Conservation (phyloP, 2,113 vertebrate species). For the Drymodes brunneopygia region DNA sequence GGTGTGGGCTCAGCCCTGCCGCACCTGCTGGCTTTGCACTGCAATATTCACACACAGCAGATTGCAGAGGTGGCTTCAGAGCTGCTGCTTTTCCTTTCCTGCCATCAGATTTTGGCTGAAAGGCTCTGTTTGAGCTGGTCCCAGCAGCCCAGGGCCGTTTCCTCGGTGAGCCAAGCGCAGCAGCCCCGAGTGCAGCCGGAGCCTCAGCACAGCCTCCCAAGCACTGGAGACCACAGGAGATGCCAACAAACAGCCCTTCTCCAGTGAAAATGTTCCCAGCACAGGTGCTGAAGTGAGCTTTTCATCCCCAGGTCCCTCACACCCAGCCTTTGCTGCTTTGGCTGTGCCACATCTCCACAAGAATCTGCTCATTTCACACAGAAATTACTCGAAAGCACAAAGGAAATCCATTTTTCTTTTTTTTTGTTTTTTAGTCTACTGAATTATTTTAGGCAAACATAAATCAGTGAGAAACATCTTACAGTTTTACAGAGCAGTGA, state of each 20-base stretch:
- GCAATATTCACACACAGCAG: neutral
- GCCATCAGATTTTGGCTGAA: neutral
- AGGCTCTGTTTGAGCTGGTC: neutral
- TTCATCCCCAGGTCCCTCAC: neutral
- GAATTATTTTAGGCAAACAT: neutral
- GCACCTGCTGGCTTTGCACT: rapidly evolving
- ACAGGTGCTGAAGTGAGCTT: rapidly evolving
- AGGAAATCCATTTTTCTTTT: rapidly evolving
- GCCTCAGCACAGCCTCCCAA: neutral
- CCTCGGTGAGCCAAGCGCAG: neutral
- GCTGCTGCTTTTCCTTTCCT: neutral
- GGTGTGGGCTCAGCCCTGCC: neutral
- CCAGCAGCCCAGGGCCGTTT: neutral
- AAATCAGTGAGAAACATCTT: neutral
- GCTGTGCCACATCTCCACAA: neutral
- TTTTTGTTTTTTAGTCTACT: neutral
- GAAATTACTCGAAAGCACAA: neutral
- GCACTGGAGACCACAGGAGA: neutral
- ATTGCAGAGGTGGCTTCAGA: neutral
- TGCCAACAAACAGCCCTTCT: neutral
- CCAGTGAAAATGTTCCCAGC: neutral
- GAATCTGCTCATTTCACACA: neutral
- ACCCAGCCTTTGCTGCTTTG: neutral
- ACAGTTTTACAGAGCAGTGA: neutral
- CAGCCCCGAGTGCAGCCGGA: neutral